Percentiles rank a stretch among this genome's conserved stretches.
Evolutionary conservation across 2,113 vertebrate species (phyloP).

Genomic region (Corythoichthys intestinalis): DNA sequence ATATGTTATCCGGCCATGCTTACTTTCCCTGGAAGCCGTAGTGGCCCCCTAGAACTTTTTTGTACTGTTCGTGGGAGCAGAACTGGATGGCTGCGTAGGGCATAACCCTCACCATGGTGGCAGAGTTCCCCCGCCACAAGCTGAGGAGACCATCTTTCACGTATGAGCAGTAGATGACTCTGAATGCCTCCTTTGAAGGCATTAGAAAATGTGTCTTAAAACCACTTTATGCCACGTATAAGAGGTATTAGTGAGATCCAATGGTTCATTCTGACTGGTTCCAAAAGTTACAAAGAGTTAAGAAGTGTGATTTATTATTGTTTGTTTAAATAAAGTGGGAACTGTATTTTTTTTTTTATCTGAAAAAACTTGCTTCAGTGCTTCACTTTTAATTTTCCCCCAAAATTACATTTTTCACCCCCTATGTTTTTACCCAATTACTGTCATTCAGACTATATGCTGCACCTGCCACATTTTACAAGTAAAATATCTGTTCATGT

Average conservation of each 20-base stretch:
- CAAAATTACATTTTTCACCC: too few relatives aligned
- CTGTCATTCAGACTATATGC: too few relatives aligned
- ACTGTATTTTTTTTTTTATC: too few relatives aligned
- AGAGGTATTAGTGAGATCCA: not conserved
- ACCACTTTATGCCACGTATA: too few relatives aligned
- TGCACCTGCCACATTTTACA: too few relatives aligned
- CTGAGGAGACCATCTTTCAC: conserved; percentile 86
- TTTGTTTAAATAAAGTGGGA: too few relatives aligned
- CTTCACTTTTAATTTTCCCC: too few relatives aligned
- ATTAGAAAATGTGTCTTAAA: not conserved
- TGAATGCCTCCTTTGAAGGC: conserved; percentile 82
- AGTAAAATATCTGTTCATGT: too few relatives aligned
- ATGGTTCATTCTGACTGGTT: not conserved
- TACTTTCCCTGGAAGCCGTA: conserved; percentile 91
- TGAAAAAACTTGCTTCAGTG: too few relatives aligned
- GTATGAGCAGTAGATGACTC: conserved; percentile 87
- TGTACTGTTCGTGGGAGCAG: conserved; percentile 93
- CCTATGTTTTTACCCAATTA: too few relatives aligned
- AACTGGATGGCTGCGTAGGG: conserved; percentile 98
- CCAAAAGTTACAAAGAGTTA: not conserved
- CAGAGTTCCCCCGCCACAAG: conserved; percentile 94
- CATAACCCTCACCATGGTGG: conserved; percentile 94
- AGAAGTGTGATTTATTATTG: not conserved
- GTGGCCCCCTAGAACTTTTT: conserved; percentile 80
- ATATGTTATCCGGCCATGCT: conserved; percentile 44